These are phyloP conservation scores for Capricornis sumatraensis DNA, from an alignment of 2,113 vertebrate genomes.

Conservation along the genomic window DNA sequence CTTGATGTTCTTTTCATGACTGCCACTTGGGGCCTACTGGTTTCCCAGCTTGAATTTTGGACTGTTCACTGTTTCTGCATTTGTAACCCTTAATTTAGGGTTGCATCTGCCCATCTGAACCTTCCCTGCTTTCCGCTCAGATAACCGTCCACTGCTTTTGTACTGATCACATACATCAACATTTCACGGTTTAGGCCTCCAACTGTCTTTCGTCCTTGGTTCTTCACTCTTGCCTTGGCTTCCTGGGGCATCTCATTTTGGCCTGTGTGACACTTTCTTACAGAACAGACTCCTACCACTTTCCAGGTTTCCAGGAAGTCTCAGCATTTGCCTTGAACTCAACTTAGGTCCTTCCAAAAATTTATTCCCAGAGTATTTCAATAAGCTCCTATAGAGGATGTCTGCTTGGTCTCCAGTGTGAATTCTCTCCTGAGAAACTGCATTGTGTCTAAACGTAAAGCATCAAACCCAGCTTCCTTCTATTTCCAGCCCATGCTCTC, in stretches of 20 bases:
- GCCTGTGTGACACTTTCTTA: background rate
- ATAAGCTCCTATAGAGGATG: accelerated
- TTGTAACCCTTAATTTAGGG: background rate
- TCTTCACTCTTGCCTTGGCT: background rate
- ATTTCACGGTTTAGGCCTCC: background rate
- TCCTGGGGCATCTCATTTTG: accelerated
- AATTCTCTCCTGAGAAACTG: background rate
- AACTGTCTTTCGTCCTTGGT: accelerated
- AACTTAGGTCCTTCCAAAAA: background rate
- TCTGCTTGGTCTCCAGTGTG: background rate
- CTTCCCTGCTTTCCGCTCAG: background rate
- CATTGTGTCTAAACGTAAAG: background rate
- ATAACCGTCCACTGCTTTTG: background rate
- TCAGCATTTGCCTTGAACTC: background rate
- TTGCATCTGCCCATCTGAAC: background rate
- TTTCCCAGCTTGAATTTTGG: background rate
- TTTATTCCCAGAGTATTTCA: background rate
- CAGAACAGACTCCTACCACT: background rate
- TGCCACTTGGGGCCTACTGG: background rate
- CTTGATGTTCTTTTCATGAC: background rate
- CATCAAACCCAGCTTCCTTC: background rate
- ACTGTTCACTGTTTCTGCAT: background rate
- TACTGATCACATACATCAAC: accelerated
- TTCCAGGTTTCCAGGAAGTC: background rate
- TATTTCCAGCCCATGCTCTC: background rate